phyloP scores from a whole-genome alignment of 2,113 vertebrate species.

The Heptranchias perlo region DNA sequence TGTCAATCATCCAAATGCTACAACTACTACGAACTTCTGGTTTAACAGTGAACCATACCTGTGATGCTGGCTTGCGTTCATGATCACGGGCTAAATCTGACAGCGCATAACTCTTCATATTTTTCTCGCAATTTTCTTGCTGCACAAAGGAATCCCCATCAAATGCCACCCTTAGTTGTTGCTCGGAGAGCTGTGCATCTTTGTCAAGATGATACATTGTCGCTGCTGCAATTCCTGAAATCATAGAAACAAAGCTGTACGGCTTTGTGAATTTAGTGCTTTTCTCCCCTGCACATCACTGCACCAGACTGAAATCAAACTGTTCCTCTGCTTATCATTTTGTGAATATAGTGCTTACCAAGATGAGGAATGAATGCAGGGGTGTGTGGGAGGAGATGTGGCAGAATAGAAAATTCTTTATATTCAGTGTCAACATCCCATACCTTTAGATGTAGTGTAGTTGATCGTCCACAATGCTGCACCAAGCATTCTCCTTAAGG shows the following conservation, averaged over 20 bases:
- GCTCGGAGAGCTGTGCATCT: conserved; percentile 7
- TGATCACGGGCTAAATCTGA: neutral
- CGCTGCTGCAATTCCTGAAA: conserved; percentile 26
- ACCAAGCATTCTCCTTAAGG: neutral
- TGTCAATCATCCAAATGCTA: neutral
- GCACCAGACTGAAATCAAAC: neutral
- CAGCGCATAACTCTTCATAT: neutral
- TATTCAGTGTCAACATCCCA: neutral
- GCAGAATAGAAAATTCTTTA: neutral
- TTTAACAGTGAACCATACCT: neutral
- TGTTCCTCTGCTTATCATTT: neutral
- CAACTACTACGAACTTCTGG: neutral
- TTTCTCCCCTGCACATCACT: no score
- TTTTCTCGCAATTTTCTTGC: neutral
- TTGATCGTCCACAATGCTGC: neutral
- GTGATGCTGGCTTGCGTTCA: neutral
- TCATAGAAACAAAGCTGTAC: neutral
- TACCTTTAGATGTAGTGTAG: neutral
- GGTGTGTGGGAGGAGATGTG: neutral
- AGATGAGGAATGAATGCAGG: neutral
- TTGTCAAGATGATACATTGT: conserved; percentile 11
- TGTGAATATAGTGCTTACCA: neutral
- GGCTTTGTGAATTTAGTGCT: neutral
- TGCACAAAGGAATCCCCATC: conserved; percentile 15
- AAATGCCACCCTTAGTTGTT: conserved; percentile 28